Conservation (phyloP, 1,140 invertebrate species). For the Geopemphigus sp. region DNA sequence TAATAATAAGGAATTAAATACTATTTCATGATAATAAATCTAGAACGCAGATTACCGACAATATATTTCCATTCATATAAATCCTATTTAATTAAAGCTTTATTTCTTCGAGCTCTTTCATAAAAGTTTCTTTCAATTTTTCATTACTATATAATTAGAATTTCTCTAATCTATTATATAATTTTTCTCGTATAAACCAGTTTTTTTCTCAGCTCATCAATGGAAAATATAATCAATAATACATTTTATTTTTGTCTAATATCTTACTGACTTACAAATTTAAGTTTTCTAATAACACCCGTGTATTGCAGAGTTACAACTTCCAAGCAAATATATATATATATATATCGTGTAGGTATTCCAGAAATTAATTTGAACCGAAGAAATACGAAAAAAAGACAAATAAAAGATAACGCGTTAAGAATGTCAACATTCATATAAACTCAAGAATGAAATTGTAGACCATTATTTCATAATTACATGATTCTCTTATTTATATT, state of each 20-base stretch:
- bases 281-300: not conserved
- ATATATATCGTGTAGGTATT: too few species aligned
- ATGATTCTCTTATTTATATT: too few species aligned
- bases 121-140: slow-evolving; percentile 8
- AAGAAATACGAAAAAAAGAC: too few species aligned
- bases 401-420: too few species aligned
- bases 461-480: too few species aligned
- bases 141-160: not conserved
- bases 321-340: too few species aligned
- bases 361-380: too few species aligned
- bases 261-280: not conserved
- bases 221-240: not conserved
- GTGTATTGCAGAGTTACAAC: not conserved
- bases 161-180: slow-evolving; percentile 14
- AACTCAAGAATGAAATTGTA: too few species aligned
- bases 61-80: slow-evolving; percentile 6
- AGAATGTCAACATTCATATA: too few species aligned
- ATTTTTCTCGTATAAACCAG: not conserved
- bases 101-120: not conserved
- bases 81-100: slow-evolving; percentile 15
- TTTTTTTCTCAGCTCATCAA: not conserved
- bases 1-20: too few species aligned
- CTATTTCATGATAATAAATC: not conserved
- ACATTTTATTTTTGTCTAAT: not conserved
- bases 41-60: not conserved